Conservation (phyloP, 2,797 vertebrate species). For the Petrocephalus sullivani region DNA sequence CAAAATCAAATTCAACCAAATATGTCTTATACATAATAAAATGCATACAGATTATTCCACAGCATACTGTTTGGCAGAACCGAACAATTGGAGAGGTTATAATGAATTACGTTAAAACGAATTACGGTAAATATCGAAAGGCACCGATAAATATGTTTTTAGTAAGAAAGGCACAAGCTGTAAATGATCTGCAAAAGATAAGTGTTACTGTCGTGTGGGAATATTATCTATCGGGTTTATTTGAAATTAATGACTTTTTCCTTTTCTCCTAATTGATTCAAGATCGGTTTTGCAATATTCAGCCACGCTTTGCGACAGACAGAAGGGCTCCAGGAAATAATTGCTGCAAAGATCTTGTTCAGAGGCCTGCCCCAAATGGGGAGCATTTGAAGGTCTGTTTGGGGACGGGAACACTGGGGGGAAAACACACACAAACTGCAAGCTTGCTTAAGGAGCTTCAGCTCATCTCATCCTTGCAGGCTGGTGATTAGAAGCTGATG, state of each 20-base stretch:
- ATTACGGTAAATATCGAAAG: not conserved
- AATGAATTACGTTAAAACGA: too few relatives aligned
- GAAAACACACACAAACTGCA: not conserved
- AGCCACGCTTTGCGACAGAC: not conserved
- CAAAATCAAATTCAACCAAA: not conserved
- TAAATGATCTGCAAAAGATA: not conserved
- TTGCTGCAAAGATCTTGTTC: not conserved
- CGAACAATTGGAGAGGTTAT: not conserved
- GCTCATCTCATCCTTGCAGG: not conserved
- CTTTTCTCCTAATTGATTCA: slow-evolving; percentile 19
- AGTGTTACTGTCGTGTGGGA: not conserved
- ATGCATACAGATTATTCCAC: not conserved
- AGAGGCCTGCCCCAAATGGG: not conserved
- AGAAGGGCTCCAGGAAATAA: not conserved
- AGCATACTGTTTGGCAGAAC: not conserved
- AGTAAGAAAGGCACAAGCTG: not conserved
- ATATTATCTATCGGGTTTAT: not conserved
- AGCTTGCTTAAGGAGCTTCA: not conserved
- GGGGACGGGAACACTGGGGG: not conserved
- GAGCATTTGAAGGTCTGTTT: not conserved
- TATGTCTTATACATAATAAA: not conserved
- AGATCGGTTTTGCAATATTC: slow-evolving; percentile 6
- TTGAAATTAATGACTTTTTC: not conserved
- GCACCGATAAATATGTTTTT: not conserved
- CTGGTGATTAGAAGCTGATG: slow-evolving; percentile 13